These are phyloP conservation scores for Mormyrops attenuatus DNA, from an alignment of 2,797 vertebrate species.

Conservation along the genomic window DNA sequence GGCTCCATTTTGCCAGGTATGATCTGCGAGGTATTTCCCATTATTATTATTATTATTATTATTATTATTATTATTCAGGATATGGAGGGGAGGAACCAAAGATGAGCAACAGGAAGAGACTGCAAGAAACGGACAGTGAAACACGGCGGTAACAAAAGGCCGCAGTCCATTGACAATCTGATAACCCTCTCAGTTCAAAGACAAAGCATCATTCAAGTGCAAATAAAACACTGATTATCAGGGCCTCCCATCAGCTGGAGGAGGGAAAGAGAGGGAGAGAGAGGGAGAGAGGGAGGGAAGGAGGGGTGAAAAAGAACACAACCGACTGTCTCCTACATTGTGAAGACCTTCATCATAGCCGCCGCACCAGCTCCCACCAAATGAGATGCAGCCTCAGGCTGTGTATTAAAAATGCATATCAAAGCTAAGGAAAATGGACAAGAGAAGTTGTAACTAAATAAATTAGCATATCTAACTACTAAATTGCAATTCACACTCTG, in stretches of 20 bases:
- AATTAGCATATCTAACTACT: conserved; percentile 80
- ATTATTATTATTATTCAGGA: not conserved
- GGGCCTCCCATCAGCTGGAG: conserved; percentile 54
- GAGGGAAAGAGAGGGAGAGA: conserved; percentile 28
- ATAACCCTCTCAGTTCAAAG: conserved; percentile 78
- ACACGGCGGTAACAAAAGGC: conserved; percentile 53
- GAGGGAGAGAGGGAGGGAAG: conserved; percentile 1
- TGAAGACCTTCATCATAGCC: conserved; percentile 84
- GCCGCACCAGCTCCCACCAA: conserved; percentile 81
- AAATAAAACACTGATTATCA: conserved; percentile 77
- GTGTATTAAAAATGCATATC: conserved; percentile 98
- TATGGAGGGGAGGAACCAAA: conserved; percentile 22
- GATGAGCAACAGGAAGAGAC: conserved; percentile 51
- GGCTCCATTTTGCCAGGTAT: not conserved
- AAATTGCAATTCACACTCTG: conserved; percentile 52
- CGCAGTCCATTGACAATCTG: conserved; percentile 72
- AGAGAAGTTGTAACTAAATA: conserved; percentile 80
- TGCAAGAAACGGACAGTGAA: conserved; percentile 64
- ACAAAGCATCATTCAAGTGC: conserved; percentile 78
- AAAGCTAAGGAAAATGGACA: conserved; percentile 93
- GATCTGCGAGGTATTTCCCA: not conserved
- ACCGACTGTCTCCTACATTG: conserved; percentile 71
- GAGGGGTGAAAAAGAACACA: conserved; percentile 48
- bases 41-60: not conserved
- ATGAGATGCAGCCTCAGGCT: conserved; percentile 87